Evolutionary conservation across 2,888 invertebrate genomes (phyloP).

Genomic region (Pimpla rufipes): DNA sequence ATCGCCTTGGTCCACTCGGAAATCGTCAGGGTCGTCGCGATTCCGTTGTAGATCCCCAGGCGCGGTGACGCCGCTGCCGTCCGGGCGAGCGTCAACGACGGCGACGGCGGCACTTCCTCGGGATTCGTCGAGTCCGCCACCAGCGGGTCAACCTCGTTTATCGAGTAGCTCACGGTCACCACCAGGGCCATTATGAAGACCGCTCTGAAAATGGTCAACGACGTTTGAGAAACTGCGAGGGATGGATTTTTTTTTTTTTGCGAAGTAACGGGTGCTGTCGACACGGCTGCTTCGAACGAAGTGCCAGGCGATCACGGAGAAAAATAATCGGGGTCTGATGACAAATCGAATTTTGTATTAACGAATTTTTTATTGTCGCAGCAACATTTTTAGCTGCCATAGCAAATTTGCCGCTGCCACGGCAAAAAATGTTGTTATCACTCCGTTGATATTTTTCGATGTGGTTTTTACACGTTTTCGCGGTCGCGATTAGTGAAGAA

Average conservation of each 20-base stretch:
- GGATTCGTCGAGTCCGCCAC: conserved; percentile 74
- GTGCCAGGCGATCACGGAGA: too few species aligned
- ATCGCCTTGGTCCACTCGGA: conserved; percentile 86
- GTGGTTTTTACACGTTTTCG: too few species aligned
- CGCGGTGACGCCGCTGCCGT: not conserved
- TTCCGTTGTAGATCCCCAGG: conserved; percentile 58
- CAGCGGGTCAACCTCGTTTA: conserved; percentile 69
- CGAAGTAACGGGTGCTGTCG: too few species aligned
- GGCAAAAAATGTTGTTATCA: too few species aligned
- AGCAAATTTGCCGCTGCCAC: too few species aligned
- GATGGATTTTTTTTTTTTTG: conserved; percentile 1
- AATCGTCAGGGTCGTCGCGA: conserved; percentile 77
- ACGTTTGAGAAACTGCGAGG: not conserved
- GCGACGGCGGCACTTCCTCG: conserved; percentile 47
- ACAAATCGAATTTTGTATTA: too few species aligned
- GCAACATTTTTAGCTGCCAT: too few species aligned
- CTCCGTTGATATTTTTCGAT: too few species aligned
- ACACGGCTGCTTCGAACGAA: too few species aligned
- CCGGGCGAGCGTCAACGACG: conserved; percentile 66
- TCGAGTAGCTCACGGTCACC: conserved; percentile 87
- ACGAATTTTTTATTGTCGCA: too few species aligned
- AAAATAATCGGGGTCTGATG: too few species aligned
- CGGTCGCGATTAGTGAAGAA: too few species aligned
- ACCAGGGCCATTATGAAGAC: conserved; percentile 86
- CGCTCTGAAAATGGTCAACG: conserved; percentile 83